phyloP scores from a whole-genome alignment of 2,888 invertebrate species.

The Eucriotettix oculatus region DNA sequence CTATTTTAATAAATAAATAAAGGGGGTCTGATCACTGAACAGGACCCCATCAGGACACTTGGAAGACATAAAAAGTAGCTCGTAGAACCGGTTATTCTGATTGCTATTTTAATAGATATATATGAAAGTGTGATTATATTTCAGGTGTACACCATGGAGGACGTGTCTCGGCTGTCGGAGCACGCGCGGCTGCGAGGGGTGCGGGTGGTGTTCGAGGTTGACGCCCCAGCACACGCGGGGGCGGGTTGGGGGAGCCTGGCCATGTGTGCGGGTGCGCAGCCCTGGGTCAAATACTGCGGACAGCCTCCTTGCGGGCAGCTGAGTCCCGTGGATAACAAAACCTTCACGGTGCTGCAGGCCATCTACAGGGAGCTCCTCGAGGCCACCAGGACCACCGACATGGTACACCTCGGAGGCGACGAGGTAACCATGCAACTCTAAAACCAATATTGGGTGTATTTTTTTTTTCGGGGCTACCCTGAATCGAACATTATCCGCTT shows the following conservation, averaged over 20 bases:
- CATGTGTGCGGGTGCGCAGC: not conserved
- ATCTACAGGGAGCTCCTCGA: slow-evolving; percentile 20
- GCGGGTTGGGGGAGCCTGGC: slow-evolving; percentile 19
- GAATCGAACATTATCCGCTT: not conserved
- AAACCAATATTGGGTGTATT: not conserved
- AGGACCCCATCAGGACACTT: too few species aligned
- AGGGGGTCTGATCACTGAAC: too few species aligned
- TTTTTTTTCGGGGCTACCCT: too few species aligned
- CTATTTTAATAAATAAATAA: too few species aligned
- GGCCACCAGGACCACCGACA: slow-evolving; percentile 26
- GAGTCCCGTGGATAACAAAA: slow-evolving; percentile 17
- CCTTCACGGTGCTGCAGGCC: slow-evolving; percentile 15
- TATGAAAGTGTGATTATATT: too few species aligned
- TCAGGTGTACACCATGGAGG: slow-evolving; percentile 19
- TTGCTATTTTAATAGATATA: too few species aligned
- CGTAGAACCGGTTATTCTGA: too few species aligned
- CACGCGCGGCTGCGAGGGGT: slow-evolving; percentile 30
- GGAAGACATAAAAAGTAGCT: too few species aligned
- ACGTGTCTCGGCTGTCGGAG: slow-evolving; percentile 24
- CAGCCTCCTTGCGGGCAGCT: slow-evolving; percentile 23
- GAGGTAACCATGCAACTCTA: too few species aligned
- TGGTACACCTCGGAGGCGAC: slow-evolving; percentile 23
- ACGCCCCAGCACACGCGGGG: slow-evolving; percentile 24
- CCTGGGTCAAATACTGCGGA: slow-evolving; percentile 17
- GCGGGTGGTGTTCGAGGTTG: slow-evolving; percentile 20